These are phyloP conservation scores for Ictidomys tridecemlineatus DNA, from an alignment of 2,113 vertebrate species.

Conservation along the genomic window DNA sequence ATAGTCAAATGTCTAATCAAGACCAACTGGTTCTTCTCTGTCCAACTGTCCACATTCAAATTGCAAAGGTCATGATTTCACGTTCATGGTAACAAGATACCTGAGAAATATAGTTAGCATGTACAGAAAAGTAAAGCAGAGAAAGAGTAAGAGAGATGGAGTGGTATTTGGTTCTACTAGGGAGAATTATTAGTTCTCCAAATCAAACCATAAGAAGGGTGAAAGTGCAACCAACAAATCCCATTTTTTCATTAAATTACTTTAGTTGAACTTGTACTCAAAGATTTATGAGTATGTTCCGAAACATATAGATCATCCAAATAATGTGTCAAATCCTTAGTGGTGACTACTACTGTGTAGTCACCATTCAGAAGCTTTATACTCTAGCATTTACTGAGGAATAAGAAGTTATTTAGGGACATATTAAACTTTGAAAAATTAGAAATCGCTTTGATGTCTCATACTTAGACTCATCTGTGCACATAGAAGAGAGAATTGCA, in stretches of 20 bases:
- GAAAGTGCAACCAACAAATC: neutral
- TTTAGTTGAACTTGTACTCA: neutral
- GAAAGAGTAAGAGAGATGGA: neutral
- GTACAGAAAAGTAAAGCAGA: neutral
- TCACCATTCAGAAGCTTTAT: neutral
- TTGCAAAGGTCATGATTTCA: neutral
- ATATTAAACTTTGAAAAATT: neutral
- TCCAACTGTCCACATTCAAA: neutral
- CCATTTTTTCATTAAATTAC: neutral
- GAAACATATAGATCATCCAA: neutral
- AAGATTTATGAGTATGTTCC: neutral
- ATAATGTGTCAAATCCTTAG: neutral
- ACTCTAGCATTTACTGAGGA: neutral
- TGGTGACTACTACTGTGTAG: neutral
- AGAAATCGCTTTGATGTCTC: neutral
- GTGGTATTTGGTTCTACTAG: neutral
- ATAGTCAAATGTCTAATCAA: neutral
- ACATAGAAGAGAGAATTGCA: neutral
- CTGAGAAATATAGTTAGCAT: neutral
- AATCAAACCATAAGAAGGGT: neutral
- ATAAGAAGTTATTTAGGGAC: neutral
- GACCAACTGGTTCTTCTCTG: neutral
- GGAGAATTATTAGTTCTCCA: neutral
- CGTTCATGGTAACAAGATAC: neutral
- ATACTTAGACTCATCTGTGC: neutral